phyloP scores from a whole-genome alignment of 2,797 vertebrate genomes.

The Chromobotia macracanthus region DNA sequence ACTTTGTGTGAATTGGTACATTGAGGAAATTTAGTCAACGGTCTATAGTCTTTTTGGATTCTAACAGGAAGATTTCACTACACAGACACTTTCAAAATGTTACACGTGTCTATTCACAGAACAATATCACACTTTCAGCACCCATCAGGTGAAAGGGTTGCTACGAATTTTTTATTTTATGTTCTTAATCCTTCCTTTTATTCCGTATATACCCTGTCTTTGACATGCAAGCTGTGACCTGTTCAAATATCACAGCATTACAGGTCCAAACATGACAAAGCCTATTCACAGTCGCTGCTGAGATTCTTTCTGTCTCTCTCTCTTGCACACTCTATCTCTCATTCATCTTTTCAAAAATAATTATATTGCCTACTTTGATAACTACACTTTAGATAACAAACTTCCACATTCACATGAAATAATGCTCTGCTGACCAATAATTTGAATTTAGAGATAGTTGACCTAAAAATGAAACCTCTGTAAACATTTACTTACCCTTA shows the following conservation, averaged over 20 bases:
- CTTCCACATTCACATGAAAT: background rate
- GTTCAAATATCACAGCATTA: slow-evolving; percentile 57
- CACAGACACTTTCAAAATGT: slow-evolving; percentile 5
- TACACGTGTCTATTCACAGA: slow-evolving; percentile 19
- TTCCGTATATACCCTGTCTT: slow-evolving; percentile 33
- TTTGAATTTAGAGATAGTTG: background rate
- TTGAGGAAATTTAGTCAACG: background rate
- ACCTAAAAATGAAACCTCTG: too few species aligned
- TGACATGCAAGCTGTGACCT: slow-evolving; percentile 49
- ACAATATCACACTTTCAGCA: slow-evolving; percentile 30
- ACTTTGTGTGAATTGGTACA: background rate
- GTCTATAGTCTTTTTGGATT: background rate
- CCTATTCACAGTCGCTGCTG: slow-evolving; percentile 42
- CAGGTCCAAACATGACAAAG: slow-evolving; percentile 53
- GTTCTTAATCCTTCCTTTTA: slow-evolving; percentile 29
- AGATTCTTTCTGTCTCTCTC: slow-evolving; percentile 28
- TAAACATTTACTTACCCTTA: too few species aligned
- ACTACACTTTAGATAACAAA: slow-evolving; percentile 5
- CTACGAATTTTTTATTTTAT: slow-evolving; percentile 16
- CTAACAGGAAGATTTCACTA: background rate
- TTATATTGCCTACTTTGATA: background rate
- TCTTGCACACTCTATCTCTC: slow-evolving; percentile 16
- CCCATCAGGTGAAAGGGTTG: background rate
- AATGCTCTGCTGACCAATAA: background rate
- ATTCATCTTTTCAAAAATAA: background rate